A percentile compares a stretch with the other conserved stretches of the same genome.
phyloP scores from a whole-genome alignment of 1,140 invertebrate genomes.

The Ephestia elutella region DNA sequence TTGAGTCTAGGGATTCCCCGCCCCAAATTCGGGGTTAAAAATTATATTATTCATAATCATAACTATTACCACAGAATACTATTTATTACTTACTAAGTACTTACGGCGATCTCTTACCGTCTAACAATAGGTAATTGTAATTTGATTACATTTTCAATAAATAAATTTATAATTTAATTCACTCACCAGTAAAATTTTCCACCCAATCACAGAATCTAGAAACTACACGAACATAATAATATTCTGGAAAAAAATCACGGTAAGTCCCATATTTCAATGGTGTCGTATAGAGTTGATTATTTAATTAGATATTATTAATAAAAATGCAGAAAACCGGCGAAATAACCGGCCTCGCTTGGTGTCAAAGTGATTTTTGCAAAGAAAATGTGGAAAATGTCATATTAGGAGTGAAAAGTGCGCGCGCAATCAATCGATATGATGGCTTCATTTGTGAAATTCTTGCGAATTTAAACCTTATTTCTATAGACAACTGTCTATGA shows the following conservation, averaged over 20 bases:
- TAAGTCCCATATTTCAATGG: background rate
- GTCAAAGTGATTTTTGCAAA: constrained; percentile 10
- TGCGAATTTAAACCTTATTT: background rate
- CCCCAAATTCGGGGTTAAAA: too few species aligned
- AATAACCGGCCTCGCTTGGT: constrained; percentile 5
- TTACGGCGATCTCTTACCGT: too few species aligned
- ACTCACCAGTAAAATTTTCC: background rate
- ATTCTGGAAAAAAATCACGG: background rate
- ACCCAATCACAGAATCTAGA: too few species aligned
- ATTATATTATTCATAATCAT: too few species aligned
- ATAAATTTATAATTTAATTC: too few species aligned
- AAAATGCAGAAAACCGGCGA: background rate
- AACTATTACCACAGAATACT: too few species aligned
- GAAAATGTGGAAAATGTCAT: too few species aligned
- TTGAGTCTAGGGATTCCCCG: too few species aligned
- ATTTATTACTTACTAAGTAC: too few species aligned
- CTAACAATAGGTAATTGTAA: too few species aligned
- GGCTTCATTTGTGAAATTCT: background rate
- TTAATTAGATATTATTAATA: background rate
- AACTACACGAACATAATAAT: background rate
- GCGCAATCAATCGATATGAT: constrained; percentile 9
- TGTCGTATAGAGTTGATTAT: background rate
- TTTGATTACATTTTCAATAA: background rate
- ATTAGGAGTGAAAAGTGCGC: background rate
- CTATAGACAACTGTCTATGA: background rate